Conservation (phyloP, 2,113 vertebrate species). For the Motacilla alba region DNA sequence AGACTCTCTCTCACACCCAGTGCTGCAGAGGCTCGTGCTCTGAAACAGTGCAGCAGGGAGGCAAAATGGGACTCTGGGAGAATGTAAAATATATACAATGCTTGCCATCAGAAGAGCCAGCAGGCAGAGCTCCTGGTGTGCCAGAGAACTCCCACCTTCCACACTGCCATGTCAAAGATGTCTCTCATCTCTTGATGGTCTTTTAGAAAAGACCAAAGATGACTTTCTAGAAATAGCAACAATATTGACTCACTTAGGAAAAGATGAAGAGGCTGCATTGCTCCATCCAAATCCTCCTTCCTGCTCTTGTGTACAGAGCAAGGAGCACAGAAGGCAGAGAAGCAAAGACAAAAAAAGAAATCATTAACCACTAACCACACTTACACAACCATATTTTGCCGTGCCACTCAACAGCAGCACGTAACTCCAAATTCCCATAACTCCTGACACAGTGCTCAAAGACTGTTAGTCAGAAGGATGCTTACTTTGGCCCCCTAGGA, state of each 20-base stretch:
- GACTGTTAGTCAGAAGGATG: conserved; percentile 39
- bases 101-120: neutral
- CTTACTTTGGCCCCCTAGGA: conserved; percentile 22
- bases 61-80: neutral
- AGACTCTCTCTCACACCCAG: neutral
- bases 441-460: neutral
- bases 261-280: neutral
- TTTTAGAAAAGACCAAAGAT: neutral
- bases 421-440: neutral
- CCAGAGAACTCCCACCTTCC: neutral
- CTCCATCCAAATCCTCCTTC: neutral
- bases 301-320: neutral
- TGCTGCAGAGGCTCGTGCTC: neutral
- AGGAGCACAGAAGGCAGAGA: neutral
- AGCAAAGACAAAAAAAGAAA: neutral
- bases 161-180: neutral
- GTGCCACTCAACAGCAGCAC: neutral
- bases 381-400: conserved; percentile 6
- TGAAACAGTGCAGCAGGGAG: neutral
- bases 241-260: neutral
- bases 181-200: neutral
- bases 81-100: rapidly evolving
- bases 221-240: neutral
- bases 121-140: neutral
- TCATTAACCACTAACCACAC: neutral